Percentiles rank a stretch among this genome's conserved stretches.
Evolutionary conservation across 2,113 vertebrate genomes (phyloP).

Genomic region (Petaurus breviceps): DNA sequence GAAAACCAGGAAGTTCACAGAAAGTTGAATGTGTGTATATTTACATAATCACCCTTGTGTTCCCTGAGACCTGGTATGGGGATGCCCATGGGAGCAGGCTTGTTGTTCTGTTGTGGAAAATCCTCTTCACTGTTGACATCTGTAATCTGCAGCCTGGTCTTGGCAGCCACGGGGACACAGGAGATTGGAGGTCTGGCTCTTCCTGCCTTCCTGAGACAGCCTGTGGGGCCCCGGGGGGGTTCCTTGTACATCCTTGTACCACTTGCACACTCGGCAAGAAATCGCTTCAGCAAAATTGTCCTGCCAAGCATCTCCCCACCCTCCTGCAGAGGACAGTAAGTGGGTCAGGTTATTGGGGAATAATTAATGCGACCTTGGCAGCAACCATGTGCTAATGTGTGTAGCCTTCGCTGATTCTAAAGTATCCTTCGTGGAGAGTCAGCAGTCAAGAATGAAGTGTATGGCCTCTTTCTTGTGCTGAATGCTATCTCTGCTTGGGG

Average conservation of each 20-base stretch:
- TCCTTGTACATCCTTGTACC: background rate
- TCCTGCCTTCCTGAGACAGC: background rate
- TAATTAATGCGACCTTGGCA: background rate
- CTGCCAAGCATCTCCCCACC: background rate
- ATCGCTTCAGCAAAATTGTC: background rate
- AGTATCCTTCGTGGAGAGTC: background rate
- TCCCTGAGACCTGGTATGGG: background rate
- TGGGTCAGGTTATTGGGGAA: background rate
- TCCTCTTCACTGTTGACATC: background rate
- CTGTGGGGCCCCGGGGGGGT: background rate
- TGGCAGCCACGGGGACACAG: background rate
- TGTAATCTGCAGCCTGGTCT: background rate
- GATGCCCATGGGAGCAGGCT: background rate
- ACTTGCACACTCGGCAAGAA: background rate
- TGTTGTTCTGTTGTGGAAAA: constrained; percentile 42
- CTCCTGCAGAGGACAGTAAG: background rate
- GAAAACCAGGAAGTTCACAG: constrained; percentile 23
- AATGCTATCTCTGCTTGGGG: background rate
- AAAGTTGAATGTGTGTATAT: background rate
- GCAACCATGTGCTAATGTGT: background rate
- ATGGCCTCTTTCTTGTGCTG: constrained; percentile 7
- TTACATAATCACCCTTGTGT: background rate
- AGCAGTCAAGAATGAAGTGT: background rate
- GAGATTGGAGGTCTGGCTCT: background rate
- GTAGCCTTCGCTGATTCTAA: background rate